Percentiles rank a stretch among this genome's conserved stretches.
Evolutionary conservation across 2,113 vertebrate species (phyloP).

Genomic region (Hyla sarda): DNA sequence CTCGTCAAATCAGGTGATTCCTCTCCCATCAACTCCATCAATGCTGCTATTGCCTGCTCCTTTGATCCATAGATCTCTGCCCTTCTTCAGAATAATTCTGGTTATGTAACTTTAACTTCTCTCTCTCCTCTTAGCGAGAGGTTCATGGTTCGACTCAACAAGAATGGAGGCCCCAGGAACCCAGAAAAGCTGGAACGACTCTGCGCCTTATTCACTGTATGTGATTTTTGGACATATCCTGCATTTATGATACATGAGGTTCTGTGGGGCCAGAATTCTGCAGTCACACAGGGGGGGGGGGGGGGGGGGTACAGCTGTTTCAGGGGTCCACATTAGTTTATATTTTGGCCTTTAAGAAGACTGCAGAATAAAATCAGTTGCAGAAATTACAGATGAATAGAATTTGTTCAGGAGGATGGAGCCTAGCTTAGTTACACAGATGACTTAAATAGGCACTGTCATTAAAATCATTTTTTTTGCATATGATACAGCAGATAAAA

Average conservation of each 20-base stretch:
- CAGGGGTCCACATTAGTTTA: neutral
- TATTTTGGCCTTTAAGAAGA: neutral
- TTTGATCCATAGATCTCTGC: neutral
- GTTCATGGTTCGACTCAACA: conserved; percentile 96
- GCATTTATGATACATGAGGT: neutral
- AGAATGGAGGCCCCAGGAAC: conserved; percentile 94
- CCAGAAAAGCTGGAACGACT: conserved; percentile 94
- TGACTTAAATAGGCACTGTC: too few relatives aligned
- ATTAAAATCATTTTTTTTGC: too few relatives aligned
- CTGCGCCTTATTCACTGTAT: conserved; percentile 93
- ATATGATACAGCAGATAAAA: too few relatives aligned
- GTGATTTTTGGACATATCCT: conserved; percentile 53
- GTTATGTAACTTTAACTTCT: neutral
- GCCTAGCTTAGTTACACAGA: too few relatives aligned
- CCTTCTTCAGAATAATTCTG: neutral
- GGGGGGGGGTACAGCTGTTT: too few relatives aligned
- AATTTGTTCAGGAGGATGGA: too few relatives aligned
- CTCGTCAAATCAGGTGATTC: conserved; percentile 93
- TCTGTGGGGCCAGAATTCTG: neutral
- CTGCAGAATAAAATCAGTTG: too few relatives aligned
- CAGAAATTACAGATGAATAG: too few relatives aligned
- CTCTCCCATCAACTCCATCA: neutral
- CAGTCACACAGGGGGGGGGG: neutral
- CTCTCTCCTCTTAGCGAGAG: conserved; percentile 79
- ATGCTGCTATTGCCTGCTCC: neutral